phyloP scores from a whole-genome alignment of 2,113 vertebrate species.

The Thunnus thynnus region DNA sequence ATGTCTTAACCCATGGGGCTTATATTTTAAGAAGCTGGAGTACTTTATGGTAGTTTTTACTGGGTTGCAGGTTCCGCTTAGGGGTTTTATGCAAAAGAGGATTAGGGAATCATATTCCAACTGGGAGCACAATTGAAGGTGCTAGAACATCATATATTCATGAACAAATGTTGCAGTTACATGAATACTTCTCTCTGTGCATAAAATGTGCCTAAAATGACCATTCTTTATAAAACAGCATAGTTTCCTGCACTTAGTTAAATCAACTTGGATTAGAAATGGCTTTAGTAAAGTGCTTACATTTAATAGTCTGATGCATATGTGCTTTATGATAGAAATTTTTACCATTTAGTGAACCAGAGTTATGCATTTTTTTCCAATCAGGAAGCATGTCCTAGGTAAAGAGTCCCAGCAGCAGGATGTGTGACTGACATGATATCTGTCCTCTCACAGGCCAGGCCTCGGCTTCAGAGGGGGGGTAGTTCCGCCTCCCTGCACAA shows the following conservation, averaged over 20 bases:
- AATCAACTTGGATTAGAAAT: conserved; percentile 41
- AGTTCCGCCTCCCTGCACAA: conserved; percentile 98
- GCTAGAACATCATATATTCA: conserved; percentile 25
- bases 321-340: conserved; percentile 16
- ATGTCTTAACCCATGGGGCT: conserved; percentile 40
- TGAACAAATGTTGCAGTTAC: conserved; percentile 18
- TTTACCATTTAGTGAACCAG: conserved; percentile 8
- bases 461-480: conserved; percentile 94
- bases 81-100: conserved; percentile 61
- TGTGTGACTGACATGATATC: conserved; percentile 54
- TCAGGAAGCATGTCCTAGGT: background rate
- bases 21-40: conserved; percentile 42
- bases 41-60: conserved; percentile 43
- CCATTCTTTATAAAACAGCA: background rate
- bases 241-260: conserved; percentile 8
- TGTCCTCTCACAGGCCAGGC: conserved; percentile 87
- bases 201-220: conserved; percentile 3
- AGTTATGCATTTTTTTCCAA: background rate
- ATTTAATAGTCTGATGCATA: conserved; percentile 24
- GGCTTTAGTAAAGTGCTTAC: conserved; percentile 18
- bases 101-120: conserved; percentile 60
- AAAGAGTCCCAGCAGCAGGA: background rate
- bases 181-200: conserved; percentile 8
- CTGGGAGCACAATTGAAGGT: conserved; percentile 18
- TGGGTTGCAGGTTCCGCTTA: conserved; percentile 45